Percentiles rank a stretch among this genome's conserved stretches.
Evolutionary conservation across 1,140 invertebrate species (phyloP).

Genomic region (Macrobrachium rosenbergii): DNA sequence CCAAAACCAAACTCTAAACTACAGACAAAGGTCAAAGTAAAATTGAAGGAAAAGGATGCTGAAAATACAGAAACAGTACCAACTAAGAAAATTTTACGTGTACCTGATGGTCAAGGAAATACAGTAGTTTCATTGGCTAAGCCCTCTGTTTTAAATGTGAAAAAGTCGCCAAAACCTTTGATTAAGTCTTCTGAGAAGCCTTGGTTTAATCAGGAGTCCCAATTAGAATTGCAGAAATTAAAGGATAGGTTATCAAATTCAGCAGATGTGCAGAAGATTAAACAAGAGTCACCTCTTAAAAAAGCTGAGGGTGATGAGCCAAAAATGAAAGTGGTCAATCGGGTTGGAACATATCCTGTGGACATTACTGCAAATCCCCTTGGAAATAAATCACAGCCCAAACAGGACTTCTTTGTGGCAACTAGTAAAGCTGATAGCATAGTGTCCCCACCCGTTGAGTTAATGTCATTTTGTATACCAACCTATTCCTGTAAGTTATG

Average conservation of each 20-base stretch:
- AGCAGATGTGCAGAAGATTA: not conserved
- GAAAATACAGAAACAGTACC: not conserved
- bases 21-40: not conserved
- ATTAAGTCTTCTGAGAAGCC: not conserved
- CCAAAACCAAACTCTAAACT: conserved; percentile 1
- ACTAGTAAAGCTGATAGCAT: conserved; percentile 33
- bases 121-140: not conserved
- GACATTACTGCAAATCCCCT: conserved; percentile 56
- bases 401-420: conserved; percentile 56
- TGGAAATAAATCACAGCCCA: not conserved
- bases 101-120: not conserved
- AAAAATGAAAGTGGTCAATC: conserved; percentile 55
- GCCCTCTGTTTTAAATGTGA: no score
- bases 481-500: conserved; percentile 66
- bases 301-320: conserved; percentile 26
- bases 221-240: no score
- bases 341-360: conserved; percentile 54
- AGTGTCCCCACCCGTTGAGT: conserved; percentile 64
- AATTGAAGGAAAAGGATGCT: conserved; percentile 25
- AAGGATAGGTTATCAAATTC: no score
- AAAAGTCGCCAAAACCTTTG: no score
- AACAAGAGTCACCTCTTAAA: not conserved
- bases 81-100: conserved; percentile 16
- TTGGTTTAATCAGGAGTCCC: no score
- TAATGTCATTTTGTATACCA: conserved; percentile 66